Evolutionary conservation across 2,888 invertebrate genomes (phyloP).

Genomic region (Brachypalpus laphriformis): DNA sequence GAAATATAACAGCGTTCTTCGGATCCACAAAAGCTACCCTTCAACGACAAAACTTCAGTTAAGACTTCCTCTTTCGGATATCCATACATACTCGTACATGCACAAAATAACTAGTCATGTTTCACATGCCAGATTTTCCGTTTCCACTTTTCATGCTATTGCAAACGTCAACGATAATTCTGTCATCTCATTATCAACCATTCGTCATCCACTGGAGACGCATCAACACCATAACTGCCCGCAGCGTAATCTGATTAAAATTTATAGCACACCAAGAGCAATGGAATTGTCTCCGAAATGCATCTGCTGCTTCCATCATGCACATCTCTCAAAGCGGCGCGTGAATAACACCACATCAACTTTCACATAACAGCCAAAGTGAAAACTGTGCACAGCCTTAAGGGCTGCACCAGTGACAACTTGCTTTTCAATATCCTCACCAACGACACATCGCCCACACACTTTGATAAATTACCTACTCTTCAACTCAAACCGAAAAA

Average conservation of each 20-base stretch:
- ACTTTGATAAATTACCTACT: constrained; percentile 72
- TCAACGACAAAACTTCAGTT: background rate
- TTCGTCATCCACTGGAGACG: constrained; percentile 64
- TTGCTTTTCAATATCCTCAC: constrained; percentile 71
- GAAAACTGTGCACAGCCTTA: constrained; percentile 59
- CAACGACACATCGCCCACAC: constrained; percentile 66
- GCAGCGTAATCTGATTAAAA: constrained; percentile 70
- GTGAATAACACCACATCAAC: constrained; percentile 61
- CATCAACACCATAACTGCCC: constrained; percentile 69
- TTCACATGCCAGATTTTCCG: constrained; percentile 59
- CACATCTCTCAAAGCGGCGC: constrained; percentile 57
- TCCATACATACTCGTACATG: too few species aligned
- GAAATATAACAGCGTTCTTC: background rate
- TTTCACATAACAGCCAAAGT: constrained; percentile 55
- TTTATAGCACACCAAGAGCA: constrained; percentile 59
- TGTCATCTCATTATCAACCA: constrained; percentile 71
- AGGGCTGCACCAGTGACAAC: constrained; percentile 66
- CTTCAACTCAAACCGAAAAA: constrained; percentile 62
- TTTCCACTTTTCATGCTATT: constrained; percentile 69
- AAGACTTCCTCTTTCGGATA: background rate
- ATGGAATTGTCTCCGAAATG: constrained; percentile 37
- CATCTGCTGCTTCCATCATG: constrained; percentile 50
- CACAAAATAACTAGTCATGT: constrained; percentile 15
- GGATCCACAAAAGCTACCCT: background rate
- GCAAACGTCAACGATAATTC: constrained; percentile 68